These are phyloP conservation scores for Epinephelus moara DNA, from an alignment of 2,113 vertebrate species.

Conservation along the genomic window DNA sequence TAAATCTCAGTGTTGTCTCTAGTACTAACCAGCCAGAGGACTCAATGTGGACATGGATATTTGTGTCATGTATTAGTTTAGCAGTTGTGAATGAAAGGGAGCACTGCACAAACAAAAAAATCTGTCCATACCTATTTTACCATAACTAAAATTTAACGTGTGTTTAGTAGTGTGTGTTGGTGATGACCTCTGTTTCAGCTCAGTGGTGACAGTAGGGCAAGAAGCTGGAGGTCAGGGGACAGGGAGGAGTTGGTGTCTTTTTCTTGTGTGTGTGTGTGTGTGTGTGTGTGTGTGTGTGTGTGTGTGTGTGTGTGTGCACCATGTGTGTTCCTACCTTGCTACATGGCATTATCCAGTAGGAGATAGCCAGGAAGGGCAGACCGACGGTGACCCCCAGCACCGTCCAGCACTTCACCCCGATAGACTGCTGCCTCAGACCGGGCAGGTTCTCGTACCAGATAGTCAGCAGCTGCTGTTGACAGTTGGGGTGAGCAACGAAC, in stretches of 20 bases:
- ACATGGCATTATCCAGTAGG: slow-evolving; percentile 98
- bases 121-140: too few relatives aligned
- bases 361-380: slow-evolving; percentile 95
- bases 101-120: too few relatives aligned
- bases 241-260: background rate
- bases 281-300: background rate
- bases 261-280: background rate
- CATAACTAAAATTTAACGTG: too few relatives aligned
- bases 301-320: background rate
- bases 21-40: too few relatives aligned
- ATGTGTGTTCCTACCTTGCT: slow-evolving; percentile 90
- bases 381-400: slow-evolving; percentile 95
- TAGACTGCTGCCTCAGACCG: slow-evolving; percentile 94
- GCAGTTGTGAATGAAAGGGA: too few relatives aligned
- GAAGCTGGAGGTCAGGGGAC: background rate
- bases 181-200: background rate
- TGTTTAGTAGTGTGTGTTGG: too few relatives aligned
- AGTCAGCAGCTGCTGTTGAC: slow-evolving; percentile 96
- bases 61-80: too few relatives aligned
- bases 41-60: too few relatives aligned
- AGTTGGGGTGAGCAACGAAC: slow-evolving; percentile 99
- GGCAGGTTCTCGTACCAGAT: slow-evolving; percentile 99
- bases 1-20: too few relatives aligned
- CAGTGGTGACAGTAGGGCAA: background rate
- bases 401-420: slow-evolving; percentile 95